Percentiles rank a stretch among this genome's conserved stretches.
phyloP scores from a whole-genome alignment of 2,888 invertebrate species.

The Bibio marci region DNA sequence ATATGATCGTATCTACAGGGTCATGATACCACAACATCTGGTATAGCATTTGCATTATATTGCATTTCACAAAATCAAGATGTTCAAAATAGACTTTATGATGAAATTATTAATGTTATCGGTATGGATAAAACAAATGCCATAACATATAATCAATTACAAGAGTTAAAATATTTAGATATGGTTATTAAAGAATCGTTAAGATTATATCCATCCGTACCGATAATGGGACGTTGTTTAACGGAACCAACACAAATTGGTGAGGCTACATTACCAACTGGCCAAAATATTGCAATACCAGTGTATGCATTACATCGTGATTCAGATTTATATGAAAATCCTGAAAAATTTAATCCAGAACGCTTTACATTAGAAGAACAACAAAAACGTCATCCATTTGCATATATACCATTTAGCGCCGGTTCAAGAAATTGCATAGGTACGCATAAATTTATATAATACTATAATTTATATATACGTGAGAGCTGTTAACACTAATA shows the following conservation, averaged over 20 bases:
- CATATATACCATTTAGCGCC: constrained; percentile 27
- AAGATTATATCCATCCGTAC: constrained; percentile 24
- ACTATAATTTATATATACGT: neutral
- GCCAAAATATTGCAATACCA: constrained; percentile 2
- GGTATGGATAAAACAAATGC: constrained; percentile 20
- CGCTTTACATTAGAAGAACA: constrained; percentile 21
- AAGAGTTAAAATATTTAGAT: constrained; percentile 24
- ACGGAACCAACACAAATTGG: constrained; percentile 28
- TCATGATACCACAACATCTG: constrained; percentile 35
- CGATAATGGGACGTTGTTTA: constrained; percentile 18
- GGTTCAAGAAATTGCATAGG: constrained; percentile 27
- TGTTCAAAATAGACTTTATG: constrained; percentile 30
- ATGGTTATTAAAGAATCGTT: constrained; percentile 26
- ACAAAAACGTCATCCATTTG: constrained; percentile 22
- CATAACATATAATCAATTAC: constrained; percentile 20
- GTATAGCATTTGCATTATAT: constrained; percentile 33
- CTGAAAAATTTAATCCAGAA: constrained; percentile 24
- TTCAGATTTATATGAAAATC: constrained; percentile 20
- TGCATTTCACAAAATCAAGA: constrained; percentile 30
- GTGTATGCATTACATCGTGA: constrained; percentile 11
- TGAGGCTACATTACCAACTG: neutral
- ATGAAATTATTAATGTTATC: constrained; percentile 29
- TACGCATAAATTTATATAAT: neutral
- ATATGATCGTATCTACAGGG: no score
- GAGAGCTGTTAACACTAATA: no score